phyloP scores from a whole-genome alignment of 2,888 invertebrate genomes.

The Sinohyriopsis cumingii region DNA sequence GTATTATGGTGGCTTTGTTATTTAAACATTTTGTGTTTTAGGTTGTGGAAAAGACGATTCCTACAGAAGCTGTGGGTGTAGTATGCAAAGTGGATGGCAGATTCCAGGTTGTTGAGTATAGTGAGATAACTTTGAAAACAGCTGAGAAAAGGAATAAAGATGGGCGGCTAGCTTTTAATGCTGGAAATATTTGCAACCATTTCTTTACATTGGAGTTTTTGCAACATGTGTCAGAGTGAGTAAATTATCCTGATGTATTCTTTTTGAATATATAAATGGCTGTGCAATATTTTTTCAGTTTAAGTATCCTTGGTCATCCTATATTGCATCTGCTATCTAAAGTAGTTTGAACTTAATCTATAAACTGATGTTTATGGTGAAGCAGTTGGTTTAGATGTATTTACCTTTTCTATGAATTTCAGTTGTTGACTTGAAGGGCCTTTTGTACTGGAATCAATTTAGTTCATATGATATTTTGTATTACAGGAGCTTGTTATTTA shows the following conservation, averaged over 20 bases:
- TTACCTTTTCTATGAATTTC: no score
- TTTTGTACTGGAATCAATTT: no score
- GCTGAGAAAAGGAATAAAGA: constrained; percentile 84
- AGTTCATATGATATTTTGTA: no score
- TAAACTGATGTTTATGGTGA: no score
- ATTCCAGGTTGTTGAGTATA: constrained; percentile 95
- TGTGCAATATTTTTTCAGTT: neutral
- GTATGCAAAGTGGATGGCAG: constrained; percentile 93
- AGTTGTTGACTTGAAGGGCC: no score
- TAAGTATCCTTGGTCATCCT: no score
- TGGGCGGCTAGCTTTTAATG: constrained; percentile 89
- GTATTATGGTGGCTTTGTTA: no score
- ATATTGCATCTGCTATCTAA: no score
- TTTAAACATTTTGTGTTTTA: constrained; percentile 44
- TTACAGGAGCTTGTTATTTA: no score
- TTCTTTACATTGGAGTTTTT: constrained; percentile 94
- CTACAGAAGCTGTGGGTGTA: constrained; percentile 95
- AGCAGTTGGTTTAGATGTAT: no score
- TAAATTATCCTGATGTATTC: constrained; percentile 7
- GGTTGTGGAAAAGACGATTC: constrained; percentile 89
- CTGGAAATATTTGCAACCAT: constrained; percentile 99
- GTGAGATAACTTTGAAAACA: constrained; percentile 91
- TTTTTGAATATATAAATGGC: neutral
- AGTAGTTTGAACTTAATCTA: no score
- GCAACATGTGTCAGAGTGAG: constrained; percentile 79